Percentiles rank a stretch among this genome's conserved stretches.
Evolutionary conservation across 2,797 vertebrate genomes (phyloP).

Genomic region (Neosilurus mollespiculum): DNA sequence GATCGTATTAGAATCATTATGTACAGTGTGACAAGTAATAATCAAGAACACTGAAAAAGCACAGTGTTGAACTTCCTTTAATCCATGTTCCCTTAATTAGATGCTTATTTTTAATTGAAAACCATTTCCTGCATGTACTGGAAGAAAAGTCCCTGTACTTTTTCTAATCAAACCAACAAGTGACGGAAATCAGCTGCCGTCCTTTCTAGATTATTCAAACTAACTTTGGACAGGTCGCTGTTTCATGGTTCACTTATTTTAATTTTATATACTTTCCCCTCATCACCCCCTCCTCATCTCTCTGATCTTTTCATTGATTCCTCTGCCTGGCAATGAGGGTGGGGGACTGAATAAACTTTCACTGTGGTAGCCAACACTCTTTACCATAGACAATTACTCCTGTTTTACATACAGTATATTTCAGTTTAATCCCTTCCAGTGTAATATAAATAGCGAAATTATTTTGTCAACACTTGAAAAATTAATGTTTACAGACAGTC

Average conservation of each 20-base stretch:
- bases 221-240: background rate
- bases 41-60: background rate
- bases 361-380: background rate
- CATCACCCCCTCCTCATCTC: background rate
- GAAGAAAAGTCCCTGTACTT: too few relatives aligned
- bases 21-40: background rate
- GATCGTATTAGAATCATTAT: background rate
- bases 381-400: too few relatives aligned
- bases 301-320: slow-evolving; percentile 1
- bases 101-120: background rate
- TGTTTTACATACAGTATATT: too few relatives aligned
- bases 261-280: background rate
- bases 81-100: background rate
- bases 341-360: background rate
- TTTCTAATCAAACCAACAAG: background rate
- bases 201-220: background rate
- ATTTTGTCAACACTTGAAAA: background rate
- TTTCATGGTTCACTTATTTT: background rate
- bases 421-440: background rate
- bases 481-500: background rate
- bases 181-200: background rate
- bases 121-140: background rate
- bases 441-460: background rate
- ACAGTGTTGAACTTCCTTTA: background rate
- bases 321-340: background rate